Evolutionary conservation across 2,797 vertebrate genomes (phyloP), one percentile per base, ranked within the genome.

Genomic region (Muscicapa striata): DNA sequence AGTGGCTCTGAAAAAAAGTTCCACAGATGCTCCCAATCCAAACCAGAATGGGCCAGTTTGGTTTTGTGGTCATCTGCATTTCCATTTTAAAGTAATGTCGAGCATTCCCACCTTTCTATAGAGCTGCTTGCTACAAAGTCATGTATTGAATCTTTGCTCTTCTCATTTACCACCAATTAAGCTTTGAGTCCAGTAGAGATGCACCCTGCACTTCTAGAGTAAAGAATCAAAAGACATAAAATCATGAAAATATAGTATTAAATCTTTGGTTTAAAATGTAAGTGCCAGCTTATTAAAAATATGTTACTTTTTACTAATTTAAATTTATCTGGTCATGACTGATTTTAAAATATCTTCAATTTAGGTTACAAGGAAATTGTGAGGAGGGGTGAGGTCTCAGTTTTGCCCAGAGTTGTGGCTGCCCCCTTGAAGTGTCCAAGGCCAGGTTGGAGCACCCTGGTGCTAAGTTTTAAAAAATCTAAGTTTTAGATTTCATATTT

Each of bases 21-120:
- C 55, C 66, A 62, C 93, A 95, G 84, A 91, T 93, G 84, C 73
- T 92, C 69, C 84, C 82, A 92, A 58, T 92, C 43, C 92, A 81
- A 77, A 90, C 78, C 55, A 69, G 78, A 59, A 45, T 52, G 13
- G 55, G 62, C 46, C 58, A 59, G 54, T 66, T 92, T 45, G 49
- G 3, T 54, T 75, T 62, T 55, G 27, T 80, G 75, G 62, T 43
- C 86, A 75, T 72, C 54, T 55, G 38, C 48, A 55, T 78, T 78
- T 69, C 68, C 55, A 81, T 84, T 75, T 58, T 69, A 32, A 79
- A 84, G 55, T 36, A 1, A 26, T 22, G 81, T 24, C 0, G 15
- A 22, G 10, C 38, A 20, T 64, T 72, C 43, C 75, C 34, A 45
- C 41, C 30, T 54, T 77, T 55, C 27, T 52, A 0, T 8, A 23